phyloP scores from a whole-genome alignment of 2,888 invertebrate species.

The Willowsia nigromaculata region DNA sequence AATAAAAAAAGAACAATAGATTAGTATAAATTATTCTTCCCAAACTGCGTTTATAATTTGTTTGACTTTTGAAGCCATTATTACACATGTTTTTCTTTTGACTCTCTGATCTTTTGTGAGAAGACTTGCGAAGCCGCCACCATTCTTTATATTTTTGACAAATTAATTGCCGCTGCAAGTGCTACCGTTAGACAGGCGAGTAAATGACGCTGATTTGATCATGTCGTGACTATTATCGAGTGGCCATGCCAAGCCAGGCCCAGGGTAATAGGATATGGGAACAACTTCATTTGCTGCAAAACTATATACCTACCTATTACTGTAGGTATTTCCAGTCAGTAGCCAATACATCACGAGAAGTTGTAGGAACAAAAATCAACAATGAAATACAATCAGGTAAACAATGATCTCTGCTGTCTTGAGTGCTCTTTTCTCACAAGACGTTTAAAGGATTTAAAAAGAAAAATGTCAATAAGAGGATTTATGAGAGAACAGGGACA shows the following conservation, averaged over 20 bases:
- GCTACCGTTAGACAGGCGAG: neutral
- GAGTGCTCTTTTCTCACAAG: neutral
- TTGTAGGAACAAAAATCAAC: neutral
- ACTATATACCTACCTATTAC: neutral
- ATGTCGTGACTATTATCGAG: slow-evolving; percentile 31
- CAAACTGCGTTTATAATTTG: neutral
- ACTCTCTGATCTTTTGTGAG: neutral
- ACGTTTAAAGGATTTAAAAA: neutral
- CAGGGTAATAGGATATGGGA: slow-evolving; percentile 32
- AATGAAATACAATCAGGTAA: neutral
- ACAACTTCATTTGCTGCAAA: slow-evolving; percentile 10
- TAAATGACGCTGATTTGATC: slow-evolving; percentile 14
- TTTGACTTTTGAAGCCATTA: neutral
- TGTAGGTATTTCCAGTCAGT: neutral
- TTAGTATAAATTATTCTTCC: neutral
- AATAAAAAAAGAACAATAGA: neutral
- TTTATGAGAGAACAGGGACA: neutral
- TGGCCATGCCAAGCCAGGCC: slow-evolving; percentile 34
- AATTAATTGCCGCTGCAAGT: slow-evolving; percentile 20
- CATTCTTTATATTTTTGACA: slow-evolving; percentile 9
- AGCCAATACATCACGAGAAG: neutral
- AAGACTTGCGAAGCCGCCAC: neutral
- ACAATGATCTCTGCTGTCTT: neutral
- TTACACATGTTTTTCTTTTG: too few relatives aligned
- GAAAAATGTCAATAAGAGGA: slow-evolving; percentile 11